phyloP scores from a whole-genome alignment of 2,113 vertebrate genomes.

The Rhinolophus sinicus region DNA sequence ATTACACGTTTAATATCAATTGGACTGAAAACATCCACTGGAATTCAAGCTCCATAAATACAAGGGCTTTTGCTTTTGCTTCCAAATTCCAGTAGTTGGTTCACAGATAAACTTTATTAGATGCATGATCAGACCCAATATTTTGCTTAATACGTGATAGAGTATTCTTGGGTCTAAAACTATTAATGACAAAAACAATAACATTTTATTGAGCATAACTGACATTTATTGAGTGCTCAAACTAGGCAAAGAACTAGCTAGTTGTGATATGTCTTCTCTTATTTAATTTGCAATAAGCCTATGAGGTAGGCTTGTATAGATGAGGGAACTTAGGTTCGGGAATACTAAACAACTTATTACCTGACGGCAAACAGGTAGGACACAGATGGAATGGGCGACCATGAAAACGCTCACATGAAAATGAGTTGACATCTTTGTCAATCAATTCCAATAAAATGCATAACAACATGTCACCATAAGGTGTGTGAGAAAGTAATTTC shows the following conservation, averaged over 20 bases:
- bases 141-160: background rate
- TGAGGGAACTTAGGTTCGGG: background rate
- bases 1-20: background rate
- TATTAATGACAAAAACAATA: background rate
- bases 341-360: background rate
- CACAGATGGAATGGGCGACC: background rate
- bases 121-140: background rate
- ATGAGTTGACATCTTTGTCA: background rate
- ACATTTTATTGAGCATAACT: background rate
- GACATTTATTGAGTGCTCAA: background rate
- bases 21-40: background rate
- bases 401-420: background rate
- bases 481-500: background rate
- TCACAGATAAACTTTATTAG: background rate
- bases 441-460: background rate
- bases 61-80: background rate
- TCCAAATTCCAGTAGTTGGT: background rate
- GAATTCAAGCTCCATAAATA: background rate
- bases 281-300: background rate
- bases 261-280: background rate
- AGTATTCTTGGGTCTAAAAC: background rate
- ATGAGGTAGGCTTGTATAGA: background rate
- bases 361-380: background rate
- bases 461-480: background rate
- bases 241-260: background rate